Evolutionary conservation across 1,140 invertebrate genomes (phyloP).

Genomic region (Aethina tumida): DNA sequence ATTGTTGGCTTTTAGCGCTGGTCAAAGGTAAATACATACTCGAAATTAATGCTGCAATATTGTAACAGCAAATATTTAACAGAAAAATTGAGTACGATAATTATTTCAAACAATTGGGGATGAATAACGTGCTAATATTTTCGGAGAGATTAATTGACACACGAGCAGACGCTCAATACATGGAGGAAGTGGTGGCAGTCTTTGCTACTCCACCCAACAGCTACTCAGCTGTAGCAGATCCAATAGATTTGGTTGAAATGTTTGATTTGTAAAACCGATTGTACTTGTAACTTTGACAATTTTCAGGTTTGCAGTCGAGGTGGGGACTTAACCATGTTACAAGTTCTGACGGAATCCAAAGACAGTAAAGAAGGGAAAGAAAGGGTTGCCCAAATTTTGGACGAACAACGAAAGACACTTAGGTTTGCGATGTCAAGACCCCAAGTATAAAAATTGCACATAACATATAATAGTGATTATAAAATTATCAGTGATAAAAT

Average conservation of each 20-base stretch:
- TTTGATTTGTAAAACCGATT: constrained; percentile 2
- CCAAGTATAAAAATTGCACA: constrained; percentile 37
- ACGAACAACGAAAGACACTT: constrained; percentile 56
- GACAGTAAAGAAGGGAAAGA: constrained; percentile 46
- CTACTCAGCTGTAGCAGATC: constrained; percentile 61
- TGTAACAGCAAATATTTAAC: constrained; percentile 6
- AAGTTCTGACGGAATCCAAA: constrained; percentile 54
- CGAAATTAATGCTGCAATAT: neutral
- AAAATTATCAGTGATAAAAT: constrained; percentile 1
- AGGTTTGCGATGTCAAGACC: constrained; percentile 56
- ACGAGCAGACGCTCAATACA: constrained; percentile 41
- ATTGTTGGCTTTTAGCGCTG: constrained; percentile 50
- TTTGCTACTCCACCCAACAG: constrained; percentile 66
- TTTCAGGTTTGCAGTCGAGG: constrained; percentile 46
- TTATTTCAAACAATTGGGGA: constrained; percentile 42
- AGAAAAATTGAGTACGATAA: constrained; percentile 43
- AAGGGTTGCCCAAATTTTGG: constrained; percentile 47
- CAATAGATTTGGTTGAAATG: constrained; percentile 54
- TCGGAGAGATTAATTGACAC: constrained; percentile 49
- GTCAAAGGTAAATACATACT: constrained; percentile 38
- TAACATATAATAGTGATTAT: constrained; percentile 2
- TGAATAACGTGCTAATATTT: constrained; percentile 47
- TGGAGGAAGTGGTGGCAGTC: constrained; percentile 60
- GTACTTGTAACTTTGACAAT: constrained; percentile 1
- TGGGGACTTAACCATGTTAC: constrained; percentile 55